Evolutionary conservation across 2,888 invertebrate genomes (phyloP), one percentile per base, ranked within the genome.

Genomic region (Agrotis exclamationis): DNA sequence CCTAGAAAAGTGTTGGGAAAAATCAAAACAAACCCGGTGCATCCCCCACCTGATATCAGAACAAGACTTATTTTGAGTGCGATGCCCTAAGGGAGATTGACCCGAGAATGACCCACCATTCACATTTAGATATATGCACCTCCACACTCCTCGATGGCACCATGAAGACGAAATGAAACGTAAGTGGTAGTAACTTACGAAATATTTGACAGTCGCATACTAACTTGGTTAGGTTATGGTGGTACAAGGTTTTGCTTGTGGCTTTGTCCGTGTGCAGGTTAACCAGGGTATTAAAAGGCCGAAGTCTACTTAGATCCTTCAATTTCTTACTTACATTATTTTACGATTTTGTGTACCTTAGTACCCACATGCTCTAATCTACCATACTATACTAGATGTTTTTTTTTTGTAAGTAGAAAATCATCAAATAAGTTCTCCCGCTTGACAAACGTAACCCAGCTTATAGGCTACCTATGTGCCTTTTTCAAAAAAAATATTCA

Each of bases 1-100:
- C 6, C 33, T 7, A 33, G 7, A 33, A 7, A 33, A 7, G 33
- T 7, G 7, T 33, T 33, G 0, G 7, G 7, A 11, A 48, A 56
- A 59, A 57, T 39, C 22, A 66, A 70, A 64, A 54, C 79, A 68
- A 59, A 51, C 86, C 74, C 65, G 75, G 74, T 90, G 81, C 82
- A 80, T 47, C 74, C 74, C 86, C 33, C 51, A 65, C 91, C 63
- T 90, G 82, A 87, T 72, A 56, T 73, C 76, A 88, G 87, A 89
- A 92, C 89, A 89, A 86, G 88, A 86, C 86, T 85, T 90, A 90
- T 90, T 90, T 89, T 85, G 88, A 88, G 91, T 81, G 86, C 90
- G 87, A 87, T 85, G 88, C 87, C 90, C 92, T 78, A 70, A 75
- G 82, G 90, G 91, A 89, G 88, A 91, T 87, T 92, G 93, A 91